phyloP scores from a whole-genome alignment of 2,888 invertebrate species.

The Melipona bicolor region DNA sequence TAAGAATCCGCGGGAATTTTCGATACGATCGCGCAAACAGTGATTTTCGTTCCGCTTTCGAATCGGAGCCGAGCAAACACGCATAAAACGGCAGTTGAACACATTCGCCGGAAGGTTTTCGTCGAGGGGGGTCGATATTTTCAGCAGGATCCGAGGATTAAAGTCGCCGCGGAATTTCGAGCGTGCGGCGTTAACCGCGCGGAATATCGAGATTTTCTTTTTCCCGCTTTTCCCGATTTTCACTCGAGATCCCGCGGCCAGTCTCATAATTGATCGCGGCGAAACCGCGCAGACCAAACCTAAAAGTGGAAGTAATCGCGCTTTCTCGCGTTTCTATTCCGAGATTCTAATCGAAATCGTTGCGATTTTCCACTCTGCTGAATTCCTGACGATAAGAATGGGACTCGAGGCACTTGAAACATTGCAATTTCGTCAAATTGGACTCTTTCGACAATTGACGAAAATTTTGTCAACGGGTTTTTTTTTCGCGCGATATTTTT shows the following conservation, averaged over 20 bases:
- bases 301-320: not conserved
- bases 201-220: slow-evolving; percentile 29
- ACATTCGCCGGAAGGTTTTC: not conserved
- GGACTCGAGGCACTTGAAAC: no score
- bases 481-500: no score
- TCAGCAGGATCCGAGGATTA: slow-evolving; percentile 30
- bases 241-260: not conserved
- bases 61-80: slow-evolving; percentile 33
- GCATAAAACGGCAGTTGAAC: slow-evolving; percentile 20
- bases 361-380: no score
- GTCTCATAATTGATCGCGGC: not conserved
- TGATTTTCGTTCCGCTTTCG: slow-evolving; percentile 25
- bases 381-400: no score
- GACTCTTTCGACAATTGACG: no score
- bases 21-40: not conserved
- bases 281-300: not conserved
- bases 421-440: no score
- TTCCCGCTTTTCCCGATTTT: not conserved
- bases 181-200: slow-evolving; percentile 2
- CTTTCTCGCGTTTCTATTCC: not conserved
- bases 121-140: slow-evolving; percentile 37
- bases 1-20: not conserved
- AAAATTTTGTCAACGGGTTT: no score
- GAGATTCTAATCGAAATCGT: not conserved
- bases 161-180: slow-evolving; percentile 35